Conservation (phyloP, 2,888 invertebrate species). For the Griposia aprilina region DNA sequence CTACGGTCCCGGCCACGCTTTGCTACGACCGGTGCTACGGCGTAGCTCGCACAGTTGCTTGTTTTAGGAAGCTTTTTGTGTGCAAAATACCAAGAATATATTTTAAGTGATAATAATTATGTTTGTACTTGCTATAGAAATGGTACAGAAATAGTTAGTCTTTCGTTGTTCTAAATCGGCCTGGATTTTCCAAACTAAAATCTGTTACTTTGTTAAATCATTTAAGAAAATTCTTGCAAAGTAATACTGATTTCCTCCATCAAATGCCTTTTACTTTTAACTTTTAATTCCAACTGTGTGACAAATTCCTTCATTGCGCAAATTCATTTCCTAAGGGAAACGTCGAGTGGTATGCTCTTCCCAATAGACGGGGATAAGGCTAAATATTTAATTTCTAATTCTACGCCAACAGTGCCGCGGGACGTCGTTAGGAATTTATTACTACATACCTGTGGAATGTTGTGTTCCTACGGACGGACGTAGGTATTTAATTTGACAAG, state of each 20-base stretch:
- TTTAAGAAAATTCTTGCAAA: not conserved
- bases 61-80: not conserved
- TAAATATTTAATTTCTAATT: conserved; percentile 64
- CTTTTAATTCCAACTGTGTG: conserved; percentile 38
- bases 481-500: conserved; percentile 10
- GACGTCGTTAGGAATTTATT: conserved; percentile 49
- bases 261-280: not conserved
- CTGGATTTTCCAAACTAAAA: no score
- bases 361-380: conserved; percentile 11
- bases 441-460: conserved; percentile 34
- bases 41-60: conserved; percentile 12
- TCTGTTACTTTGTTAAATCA: not conserved
- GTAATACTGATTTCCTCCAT: not conserved
- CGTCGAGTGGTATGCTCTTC: conserved; percentile 7
- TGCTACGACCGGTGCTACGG: conserved; percentile 42
- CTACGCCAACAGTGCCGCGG: conserved; percentile 26
- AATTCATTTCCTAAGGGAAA: conserved; percentile 53
- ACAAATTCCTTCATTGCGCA: conserved; percentile 27
- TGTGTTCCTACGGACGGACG: conserved; percentile 2
- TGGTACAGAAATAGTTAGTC: not conserved
- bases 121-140: no score
- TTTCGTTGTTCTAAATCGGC: not conserved
- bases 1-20: conserved; percentile 19
- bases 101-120: not conserved
- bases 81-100: no score